A percentile compares a stretch with the other conserved stretches of the same genome.
Conservation (phyloP, 2,888 invertebrate genomes). For the Cheilosia scutellata region DNA sequence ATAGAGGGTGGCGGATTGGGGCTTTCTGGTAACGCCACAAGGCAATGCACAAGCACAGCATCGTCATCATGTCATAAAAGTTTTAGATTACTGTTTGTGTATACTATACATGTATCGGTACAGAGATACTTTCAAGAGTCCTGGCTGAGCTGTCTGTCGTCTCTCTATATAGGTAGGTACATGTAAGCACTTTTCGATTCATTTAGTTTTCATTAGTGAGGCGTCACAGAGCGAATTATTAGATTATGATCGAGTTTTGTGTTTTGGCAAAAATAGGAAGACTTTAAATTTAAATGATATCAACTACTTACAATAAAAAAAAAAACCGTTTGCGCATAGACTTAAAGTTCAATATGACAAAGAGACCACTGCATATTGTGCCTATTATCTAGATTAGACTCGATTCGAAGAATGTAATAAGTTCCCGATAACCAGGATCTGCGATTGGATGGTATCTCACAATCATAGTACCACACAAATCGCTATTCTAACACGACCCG, state of each 20-base stretch:
- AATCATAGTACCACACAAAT: too few species aligned
- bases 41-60: constrained; percentile 53
- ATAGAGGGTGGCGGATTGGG: constrained; percentile 17
- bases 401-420: too few species aligned
- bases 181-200: constrained; percentile 68
- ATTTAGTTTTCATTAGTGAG: constrained; percentile 73
- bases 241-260: constrained; percentile 40
- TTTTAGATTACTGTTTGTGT: constrained; percentile 59
- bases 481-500: too few species aligned
- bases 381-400: too few species aligned
- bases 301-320: too few species aligned
- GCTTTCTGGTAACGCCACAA: constrained; percentile 54
- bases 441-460: too few species aligned
- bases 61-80: constrained; percentile 55
- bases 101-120: constrained; percentile 27
- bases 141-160: constrained; percentile 29
- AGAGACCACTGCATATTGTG: too few species aligned
- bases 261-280: constrained; percentile 29
- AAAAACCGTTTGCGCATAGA: too few species aligned
- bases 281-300: constrained; percentile 20
- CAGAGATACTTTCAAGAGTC: constrained; percentile 29
- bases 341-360: too few species aligned
- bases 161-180: constrained; percentile 11
- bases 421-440: too few species aligned
- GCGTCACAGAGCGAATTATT: constrained; percentile 65